Evolutionary conservation across 23 tunicate genomes (phyloP).

Genomic region (Styela clava): DNA sequence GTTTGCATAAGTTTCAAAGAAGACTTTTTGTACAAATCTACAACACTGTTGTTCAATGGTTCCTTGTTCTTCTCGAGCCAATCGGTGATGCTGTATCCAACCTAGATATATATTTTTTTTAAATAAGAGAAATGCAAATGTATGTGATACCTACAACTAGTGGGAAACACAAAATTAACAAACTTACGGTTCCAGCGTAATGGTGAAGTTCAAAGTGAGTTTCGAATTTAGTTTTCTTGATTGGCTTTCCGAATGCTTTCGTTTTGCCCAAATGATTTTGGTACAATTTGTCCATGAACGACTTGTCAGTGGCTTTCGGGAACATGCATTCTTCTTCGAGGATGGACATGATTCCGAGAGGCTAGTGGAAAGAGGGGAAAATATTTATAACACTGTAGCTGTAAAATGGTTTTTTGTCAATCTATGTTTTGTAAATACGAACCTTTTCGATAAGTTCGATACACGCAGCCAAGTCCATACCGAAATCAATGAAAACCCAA

Average conservation of each 20-base stretch:
- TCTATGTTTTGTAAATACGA: not conserved
- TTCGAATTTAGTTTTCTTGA: conserved; percentile 75
- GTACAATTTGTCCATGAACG: conserved; percentile 86
- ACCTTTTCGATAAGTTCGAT: conserved; percentile 97
- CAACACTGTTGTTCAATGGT: conserved; percentile 90
- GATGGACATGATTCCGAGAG: conserved; percentile 94
- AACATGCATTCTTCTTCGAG: conserved; percentile 98
- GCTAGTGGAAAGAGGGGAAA: conserved; percentile 28
- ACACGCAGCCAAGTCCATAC: conserved; percentile 99
- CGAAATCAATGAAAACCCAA: conserved; percentile 98
- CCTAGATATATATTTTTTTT: conserved; percentile 36
- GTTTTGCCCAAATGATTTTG: conserved; percentile 89
- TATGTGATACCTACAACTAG: too few species aligned
- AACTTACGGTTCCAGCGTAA: conserved; percentile 92
- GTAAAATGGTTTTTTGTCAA: too few species aligned
- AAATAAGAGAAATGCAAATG: not conserved
- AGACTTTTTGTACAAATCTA: conserved; percentile 81
- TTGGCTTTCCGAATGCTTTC: conserved; percentile 85
- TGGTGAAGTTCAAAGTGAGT: conserved; percentile 93
- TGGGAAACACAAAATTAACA: not conserved
- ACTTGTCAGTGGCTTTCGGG: conserved; percentile 92
- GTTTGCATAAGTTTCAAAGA: conserved; percentile 75
- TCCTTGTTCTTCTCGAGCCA: conserved; percentile 97
- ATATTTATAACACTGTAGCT: not conserved
- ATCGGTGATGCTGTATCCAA: conserved; percentile 81